Conservation (phyloP, 2,113 vertebrate genomes). For the Glaucomys volans region DNA sequence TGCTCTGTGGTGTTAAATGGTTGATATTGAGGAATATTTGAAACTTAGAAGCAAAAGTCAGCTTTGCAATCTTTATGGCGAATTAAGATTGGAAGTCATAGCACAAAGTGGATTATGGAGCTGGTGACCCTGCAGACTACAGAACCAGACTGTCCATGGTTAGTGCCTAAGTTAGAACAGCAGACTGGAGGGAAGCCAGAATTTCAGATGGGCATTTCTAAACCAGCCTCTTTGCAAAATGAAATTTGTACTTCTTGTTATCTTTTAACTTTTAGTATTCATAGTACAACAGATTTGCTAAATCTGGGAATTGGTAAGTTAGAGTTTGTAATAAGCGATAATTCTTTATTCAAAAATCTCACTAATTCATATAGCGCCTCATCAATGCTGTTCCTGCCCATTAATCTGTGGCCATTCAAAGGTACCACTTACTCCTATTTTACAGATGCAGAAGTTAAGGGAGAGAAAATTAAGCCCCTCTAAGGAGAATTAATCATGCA, state of each 20-base stretch:
- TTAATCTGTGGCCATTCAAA: not conserved
- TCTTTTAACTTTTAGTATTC: conserved; percentile 28
- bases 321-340: not conserved
- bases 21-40: not conserved
- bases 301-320: not conserved
- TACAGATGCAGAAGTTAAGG: not conserved
- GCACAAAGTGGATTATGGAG: not conserved
- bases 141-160: not conserved
- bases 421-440: not conserved
- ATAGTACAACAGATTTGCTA: not conserved
- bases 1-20: not conserved
- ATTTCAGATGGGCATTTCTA: not conserved
- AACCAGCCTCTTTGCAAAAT: conserved; percentile 34
- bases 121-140: not conserved
- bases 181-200: not conserved
- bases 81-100: not conserved
- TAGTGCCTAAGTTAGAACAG: not conserved
- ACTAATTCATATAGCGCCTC: not conserved
- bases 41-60: conserved; percentile 7
- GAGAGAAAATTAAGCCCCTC: not conserved
- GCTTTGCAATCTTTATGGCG: not conserved
- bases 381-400: not conserved
- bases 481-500: not conserved
- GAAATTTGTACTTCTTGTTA: not conserved
- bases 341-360: not conserved